Evolutionary conservation across 2,888 invertebrate genomes (phyloP).

Genomic region (Dryomyza anilis): DNA sequence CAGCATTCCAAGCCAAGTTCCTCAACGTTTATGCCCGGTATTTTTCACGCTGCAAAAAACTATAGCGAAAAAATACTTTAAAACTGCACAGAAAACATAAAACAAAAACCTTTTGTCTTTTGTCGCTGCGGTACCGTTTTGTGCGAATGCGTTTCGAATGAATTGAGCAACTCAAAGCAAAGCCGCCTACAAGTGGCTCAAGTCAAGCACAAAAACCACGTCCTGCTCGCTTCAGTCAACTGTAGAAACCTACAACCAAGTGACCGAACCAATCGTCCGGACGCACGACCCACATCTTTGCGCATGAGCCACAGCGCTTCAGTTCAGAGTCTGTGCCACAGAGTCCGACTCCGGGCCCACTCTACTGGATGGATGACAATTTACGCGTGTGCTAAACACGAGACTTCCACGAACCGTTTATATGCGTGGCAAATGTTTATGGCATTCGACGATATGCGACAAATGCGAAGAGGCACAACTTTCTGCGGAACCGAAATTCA

Average conservation of each 20-base stretch:
- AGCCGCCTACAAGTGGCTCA: conserved; percentile 45
- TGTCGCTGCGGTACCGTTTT: conserved; percentile 55
- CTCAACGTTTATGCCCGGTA: conserved; percentile 18
- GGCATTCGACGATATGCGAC: conserved; percentile 34
- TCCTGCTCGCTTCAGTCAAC: neutral
- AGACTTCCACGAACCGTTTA: conserved; percentile 60
- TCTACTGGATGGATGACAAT: conserved; percentile 45
- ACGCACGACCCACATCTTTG: conserved; percentile 22
- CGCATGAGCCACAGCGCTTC: too few relatives aligned
- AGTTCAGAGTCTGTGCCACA: too few relatives aligned
- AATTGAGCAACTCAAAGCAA: conserved; percentile 47
- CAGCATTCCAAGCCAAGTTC: conserved; percentile 14
- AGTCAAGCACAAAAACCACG: conserved; percentile 15
- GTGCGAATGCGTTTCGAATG: conserved; percentile 59
- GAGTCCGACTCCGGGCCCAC: too few relatives aligned
- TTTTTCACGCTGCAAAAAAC: conserved; percentile 20
- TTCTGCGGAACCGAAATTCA: conserved; percentile 32
- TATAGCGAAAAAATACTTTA: conserved; percentile 40
- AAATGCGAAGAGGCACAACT: conserved; percentile 34
- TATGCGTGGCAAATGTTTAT: conserved; percentile 41
- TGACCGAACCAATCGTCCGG: neutral
- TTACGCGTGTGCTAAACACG: conserved; percentile 62
- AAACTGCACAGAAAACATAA: conserved; percentile 45
- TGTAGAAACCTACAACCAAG: neutral
- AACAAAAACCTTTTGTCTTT: neutral